Evolutionary conservation across 2,797 vertebrate genomes (phyloP).

Genomic region (Pangasius macronema): DNA sequence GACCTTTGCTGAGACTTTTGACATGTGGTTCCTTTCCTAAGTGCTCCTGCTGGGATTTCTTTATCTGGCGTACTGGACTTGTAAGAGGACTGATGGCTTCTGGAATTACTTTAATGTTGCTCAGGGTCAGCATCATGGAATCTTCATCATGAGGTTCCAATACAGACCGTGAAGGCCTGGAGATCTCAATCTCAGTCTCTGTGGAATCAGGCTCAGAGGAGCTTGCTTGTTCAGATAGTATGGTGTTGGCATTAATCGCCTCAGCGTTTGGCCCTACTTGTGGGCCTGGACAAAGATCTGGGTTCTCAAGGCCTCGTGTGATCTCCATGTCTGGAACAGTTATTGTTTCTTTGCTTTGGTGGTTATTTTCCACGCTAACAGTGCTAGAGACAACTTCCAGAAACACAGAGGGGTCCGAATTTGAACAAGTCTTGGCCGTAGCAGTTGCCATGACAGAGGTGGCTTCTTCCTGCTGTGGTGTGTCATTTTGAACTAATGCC

Average conservation of each 20-base stretch:
- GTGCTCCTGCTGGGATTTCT: constrained; percentile 67
- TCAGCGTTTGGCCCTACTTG: constrained; percentile 45
- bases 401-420: constrained; percentile 32
- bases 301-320: constrained; percentile 5
- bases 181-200: constrained; percentile 54
- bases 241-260: constrained; percentile 64
- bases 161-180: constrained; percentile 60
- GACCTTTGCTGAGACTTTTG: constrained; percentile 87
- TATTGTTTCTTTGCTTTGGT: constrained; percentile 61
- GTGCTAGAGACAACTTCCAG: constrained; percentile 73
- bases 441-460: constrained; percentile 40
- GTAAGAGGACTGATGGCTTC: constrained; percentile 91
- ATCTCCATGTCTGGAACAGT: constrained; percentile 29
- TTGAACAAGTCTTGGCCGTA: constrained; percentile 28
- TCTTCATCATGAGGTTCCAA: constrained; percentile 81
- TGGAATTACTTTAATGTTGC: constrained; percentile 84
- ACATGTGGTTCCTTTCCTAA: constrained; percentile 76
- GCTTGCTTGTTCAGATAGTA: constrained; percentile 43
- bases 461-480: constrained; percentile 19
- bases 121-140: constrained; percentile 90
- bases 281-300: constrained; percentile 35
- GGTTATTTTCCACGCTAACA: constrained; percentile 62
- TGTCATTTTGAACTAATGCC: constrained; percentile 26
- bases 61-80: constrained; percentile 82
- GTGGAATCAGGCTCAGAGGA: constrained; percentile 64